A percentile compares a stretch with the other conserved stretches of the same genome.
Evolutionary conservation across 2,888 invertebrate genomes (phyloP).

Genomic region (Andrena flavipes): DNA sequence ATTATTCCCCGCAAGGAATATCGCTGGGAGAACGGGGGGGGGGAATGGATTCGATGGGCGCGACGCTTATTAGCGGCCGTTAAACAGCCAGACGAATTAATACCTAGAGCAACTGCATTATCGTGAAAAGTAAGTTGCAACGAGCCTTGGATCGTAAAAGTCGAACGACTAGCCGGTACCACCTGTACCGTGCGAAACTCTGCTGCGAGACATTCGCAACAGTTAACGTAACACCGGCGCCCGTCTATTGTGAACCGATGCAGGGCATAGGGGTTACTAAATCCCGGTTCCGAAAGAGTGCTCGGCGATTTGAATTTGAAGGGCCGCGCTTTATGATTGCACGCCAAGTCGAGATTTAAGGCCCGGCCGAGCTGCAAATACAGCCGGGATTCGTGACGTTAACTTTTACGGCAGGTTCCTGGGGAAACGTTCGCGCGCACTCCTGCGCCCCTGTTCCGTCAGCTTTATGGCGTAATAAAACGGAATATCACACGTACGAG

Average conservation of each 20-base stretch:
- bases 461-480: constrained; percentile 60
- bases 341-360: constrained; percentile 32
- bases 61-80: constrained; percentile 18
- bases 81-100: not conserved
- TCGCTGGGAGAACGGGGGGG: not conserved
- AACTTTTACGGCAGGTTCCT: constrained; percentile 50
- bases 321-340: constrained; percentile 22
- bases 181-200: not conserved
- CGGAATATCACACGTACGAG: constrained; percentile 39
- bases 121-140: not conserved
- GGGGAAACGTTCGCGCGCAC: constrained; percentile 4
- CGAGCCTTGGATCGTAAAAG: not conserved
- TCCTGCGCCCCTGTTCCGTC: constrained; percentile 30
- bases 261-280: not conserved
- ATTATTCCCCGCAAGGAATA: constrained; percentile 17
- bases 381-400: constrained; percentile 18
- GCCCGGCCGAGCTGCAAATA: constrained; percentile 15
- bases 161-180: not conserved
- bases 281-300: not conserved
- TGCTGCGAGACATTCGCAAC: not conserved
- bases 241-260: not conserved
- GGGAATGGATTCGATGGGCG: not conserved
- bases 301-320: constrained; percentile 8
- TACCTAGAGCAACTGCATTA: not conserved
- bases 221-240: not conserved